Percentiles rank a stretch among this genome's conserved stretches.
phyloP scores from a whole-genome alignment of 2,888 invertebrate species.

The Andrena dorsata region DNA sequence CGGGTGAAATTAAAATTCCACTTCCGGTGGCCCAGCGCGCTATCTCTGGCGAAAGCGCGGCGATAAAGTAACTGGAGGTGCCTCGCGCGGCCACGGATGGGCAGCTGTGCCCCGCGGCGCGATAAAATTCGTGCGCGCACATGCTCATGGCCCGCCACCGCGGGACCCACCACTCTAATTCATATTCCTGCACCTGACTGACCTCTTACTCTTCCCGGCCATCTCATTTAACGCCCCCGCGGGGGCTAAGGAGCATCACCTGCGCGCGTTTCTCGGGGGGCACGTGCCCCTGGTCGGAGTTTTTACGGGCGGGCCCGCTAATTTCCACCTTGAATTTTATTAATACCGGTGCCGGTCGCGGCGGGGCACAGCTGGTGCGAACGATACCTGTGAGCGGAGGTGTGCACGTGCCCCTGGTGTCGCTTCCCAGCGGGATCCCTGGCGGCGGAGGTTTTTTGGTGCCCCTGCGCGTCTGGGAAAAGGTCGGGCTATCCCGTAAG shows the following conservation, averaged over 20 bases:
- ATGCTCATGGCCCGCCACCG: constrained; percentile 53
- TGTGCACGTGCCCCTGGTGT: constrained; percentile 37
- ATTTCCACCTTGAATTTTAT: constrained; percentile 82
- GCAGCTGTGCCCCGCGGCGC: constrained; percentile 57
- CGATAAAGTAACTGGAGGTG: constrained; percentile 56
- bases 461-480: not conserved
- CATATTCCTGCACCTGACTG: constrained; percentile 84
- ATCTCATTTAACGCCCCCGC: constrained; percentile 85
- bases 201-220: constrained; percentile 78
- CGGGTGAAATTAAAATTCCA: constrained; percentile 50
- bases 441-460: not conserved
- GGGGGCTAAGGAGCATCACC: constrained; percentile 66
- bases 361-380: constrained; percentile 37
- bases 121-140: constrained; percentile 67
- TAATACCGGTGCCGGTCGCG: constrained; percentile 68
- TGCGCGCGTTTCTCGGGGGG: constrained; percentile 59
- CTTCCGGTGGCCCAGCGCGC: constrained; percentile 50
- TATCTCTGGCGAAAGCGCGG: constrained; percentile 49
- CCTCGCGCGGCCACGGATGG: constrained; percentile 50
- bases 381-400: constrained; percentile 10
- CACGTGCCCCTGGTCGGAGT: constrained; percentile 70
- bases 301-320: constrained; percentile 76
- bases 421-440: constrained; percentile 36
- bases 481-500: not conserved
- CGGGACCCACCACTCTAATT: constrained; percentile 72